A percentile compares a stretch with the other conserved stretches of the same genome.
Evolutionary conservation across 2,797 vertebrate species (phyloP).

Genomic region (Lepilemur ruficaudatus): DNA sequence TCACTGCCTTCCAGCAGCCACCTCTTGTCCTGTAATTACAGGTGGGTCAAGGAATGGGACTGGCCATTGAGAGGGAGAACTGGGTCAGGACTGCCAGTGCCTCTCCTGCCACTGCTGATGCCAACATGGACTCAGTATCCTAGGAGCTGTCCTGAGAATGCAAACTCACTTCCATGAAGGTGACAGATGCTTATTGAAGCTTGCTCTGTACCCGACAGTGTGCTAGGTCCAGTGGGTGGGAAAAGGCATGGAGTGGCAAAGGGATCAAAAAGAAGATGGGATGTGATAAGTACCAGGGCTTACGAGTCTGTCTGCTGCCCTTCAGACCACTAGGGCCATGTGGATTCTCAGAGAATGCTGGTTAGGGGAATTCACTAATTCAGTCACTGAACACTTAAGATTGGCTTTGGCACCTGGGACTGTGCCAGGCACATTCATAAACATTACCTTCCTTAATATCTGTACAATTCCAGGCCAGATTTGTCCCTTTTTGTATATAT

Average conservation of each 20-base stretch:
- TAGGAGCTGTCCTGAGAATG: not conserved
- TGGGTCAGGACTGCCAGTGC: not conserved
- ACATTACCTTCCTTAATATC: not conserved
- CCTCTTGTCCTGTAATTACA: not conserved
- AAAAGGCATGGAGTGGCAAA: not conserved
- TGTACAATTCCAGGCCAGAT: not conserved
- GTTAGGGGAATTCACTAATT: not conserved
- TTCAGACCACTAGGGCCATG: not conserved
- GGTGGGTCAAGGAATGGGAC: not conserved
- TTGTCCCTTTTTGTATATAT: not conserved
- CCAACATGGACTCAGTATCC: not conserved
- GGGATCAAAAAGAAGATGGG: not conserved
- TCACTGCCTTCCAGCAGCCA: not conserved
- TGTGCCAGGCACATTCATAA: not conserved
- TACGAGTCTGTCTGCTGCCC: not conserved
- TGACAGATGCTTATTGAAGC: not conserved
- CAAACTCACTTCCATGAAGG: not conserved
- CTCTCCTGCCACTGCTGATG: not conserved
- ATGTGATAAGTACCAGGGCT: not conserved
- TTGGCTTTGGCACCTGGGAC: not conserved
- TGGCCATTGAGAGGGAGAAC: not conserved
- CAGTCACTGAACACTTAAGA: not conserved
- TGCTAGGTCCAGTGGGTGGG: not conserved
- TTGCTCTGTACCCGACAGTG: not conserved
- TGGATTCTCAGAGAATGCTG: not conserved